A percentile compares a stretch with the other conserved stretches of the same genome.
Conservation (phyloP, 2,888 invertebrate species). For the Lissonota sp. region DNA sequence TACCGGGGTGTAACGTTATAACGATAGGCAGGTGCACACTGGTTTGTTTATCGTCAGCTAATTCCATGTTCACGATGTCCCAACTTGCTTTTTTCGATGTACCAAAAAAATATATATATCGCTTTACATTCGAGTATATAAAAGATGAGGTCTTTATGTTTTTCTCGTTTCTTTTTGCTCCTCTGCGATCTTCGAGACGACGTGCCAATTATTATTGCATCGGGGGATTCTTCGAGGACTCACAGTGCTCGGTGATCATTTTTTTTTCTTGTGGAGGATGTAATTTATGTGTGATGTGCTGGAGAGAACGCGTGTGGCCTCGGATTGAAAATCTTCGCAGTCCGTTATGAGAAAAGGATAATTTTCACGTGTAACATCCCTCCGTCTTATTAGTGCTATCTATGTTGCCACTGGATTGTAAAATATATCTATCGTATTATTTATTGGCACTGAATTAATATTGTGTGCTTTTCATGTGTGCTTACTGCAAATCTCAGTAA, state of each 20-base stretch:
- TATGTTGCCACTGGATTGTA: background rate
- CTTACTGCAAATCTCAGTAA: background rate
- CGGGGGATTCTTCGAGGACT: background rate
- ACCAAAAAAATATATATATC: background rate
- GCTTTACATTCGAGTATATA: background rate
- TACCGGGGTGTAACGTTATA: conserved; percentile 66
- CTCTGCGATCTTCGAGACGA: conserved; percentile 19
- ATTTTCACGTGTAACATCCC: conserved; percentile 30
- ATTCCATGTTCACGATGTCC: conserved; percentile 64
- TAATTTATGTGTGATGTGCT: conserved; percentile 4
- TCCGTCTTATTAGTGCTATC: conserved; percentile 2
- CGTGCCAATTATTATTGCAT: conserved; percentile 32
- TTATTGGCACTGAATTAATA: background rate
- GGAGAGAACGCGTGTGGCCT: background rate
- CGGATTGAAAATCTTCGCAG: conserved; percentile 33
- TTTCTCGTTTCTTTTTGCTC: conserved; percentile 25
- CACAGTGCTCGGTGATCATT: conserved; percentile 1
- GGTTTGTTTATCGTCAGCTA: conserved; percentile 70
- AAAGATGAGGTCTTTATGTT: background rate
- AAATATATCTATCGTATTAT: no score
- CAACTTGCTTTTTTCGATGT: conserved; percentile 17
- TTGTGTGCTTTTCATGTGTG: background rate
- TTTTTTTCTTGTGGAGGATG: background rate
- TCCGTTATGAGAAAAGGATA: conserved; percentile 36
- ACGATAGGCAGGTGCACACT: conserved; percentile 68